These are phyloP conservation scores for Hylaeus anthracinus DNA, from an alignment of 1,140 invertebrate species.

Conservation along the genomic window DNA sequence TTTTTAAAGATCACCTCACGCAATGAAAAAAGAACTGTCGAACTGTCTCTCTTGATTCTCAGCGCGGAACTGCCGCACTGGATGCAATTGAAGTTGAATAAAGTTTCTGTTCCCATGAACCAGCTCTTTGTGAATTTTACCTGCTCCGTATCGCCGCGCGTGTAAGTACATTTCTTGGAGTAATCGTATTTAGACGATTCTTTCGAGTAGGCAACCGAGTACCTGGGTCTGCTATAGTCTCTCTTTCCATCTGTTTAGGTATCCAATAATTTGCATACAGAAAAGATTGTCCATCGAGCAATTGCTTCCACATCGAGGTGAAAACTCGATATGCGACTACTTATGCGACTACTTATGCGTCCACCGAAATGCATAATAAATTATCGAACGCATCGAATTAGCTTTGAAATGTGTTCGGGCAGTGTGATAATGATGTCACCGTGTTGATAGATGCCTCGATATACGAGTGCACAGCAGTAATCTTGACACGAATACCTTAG, in stretches of 20 bases:
- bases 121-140: background rate
- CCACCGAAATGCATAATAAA: background rate
- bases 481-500: conserved; percentile 29
- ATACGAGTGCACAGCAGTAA: background rate
- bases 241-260: too few species aligned
- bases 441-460: background rate
- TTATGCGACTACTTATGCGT: too few species aligned
- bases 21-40: conserved; percentile 25
- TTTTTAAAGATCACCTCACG: conserved; percentile 53
- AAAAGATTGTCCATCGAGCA: too few species aligned
- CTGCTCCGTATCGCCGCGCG: too few species aligned
- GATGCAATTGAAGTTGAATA: conserved; percentile 60
- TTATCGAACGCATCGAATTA: background rate
- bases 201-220: too few species aligned
- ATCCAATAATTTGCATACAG: too few species aligned
- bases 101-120: conserved; percentile 64
- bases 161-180: background rate
- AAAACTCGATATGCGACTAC: too few species aligned
- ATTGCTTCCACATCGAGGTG: background rate
- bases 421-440: background rate
- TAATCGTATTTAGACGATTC: background rate
- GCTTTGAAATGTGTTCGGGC: background rate
- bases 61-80: conserved; percentile 26
- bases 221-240: too few species aligned
- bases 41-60: conserved; percentile 41